Base-by-base conservation (phyloP, 2,888 invertebrate genomes). In the Griposia aprilina region DNA sequence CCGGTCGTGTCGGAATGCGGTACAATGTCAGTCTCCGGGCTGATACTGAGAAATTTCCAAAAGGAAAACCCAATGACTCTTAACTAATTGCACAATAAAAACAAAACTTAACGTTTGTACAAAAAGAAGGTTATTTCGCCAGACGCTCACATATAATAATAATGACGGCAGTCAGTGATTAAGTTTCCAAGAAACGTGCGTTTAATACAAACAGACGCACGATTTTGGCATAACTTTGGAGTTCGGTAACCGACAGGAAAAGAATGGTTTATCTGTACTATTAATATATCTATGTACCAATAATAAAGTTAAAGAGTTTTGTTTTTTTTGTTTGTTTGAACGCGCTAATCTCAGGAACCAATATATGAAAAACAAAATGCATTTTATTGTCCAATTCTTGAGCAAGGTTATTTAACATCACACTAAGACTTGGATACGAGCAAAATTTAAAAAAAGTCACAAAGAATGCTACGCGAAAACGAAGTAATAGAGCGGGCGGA, bases 161-260 rank as follows among this genome's bases (percentile, higher is more conserved):
- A 84, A 84, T 84, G 75, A 62, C 55, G 55, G 74, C 36, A 70
- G 4, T 30, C 52, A 74, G 69, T 73, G 84, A 74, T 84, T 72
- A 60, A 62, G 81, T 68, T 82, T 84, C 74, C 26, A 26, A 82
- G 82, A 84, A 84, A 23, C 82, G 74, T 84, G 81, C 74, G 26
- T 6, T 2, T 23, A 11, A 30, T 57, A 36, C 59, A 55, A 13
- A 71, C 23, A 8, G 0, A 55, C 71, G 70, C 82, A 82, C 82
- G 82, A 84, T 68, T 63, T 68, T 10, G 62, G 71, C 74, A 71
- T 84, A 80, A 6, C 65, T 71, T 71, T 55, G 41, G 1, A 26
- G 69, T 69, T 78, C 45, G 68, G 48, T 78, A 73, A 83, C 68
- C 68, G 83, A 11, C 52, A 0, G 26, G 6, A 52, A 20, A 55